Evolutionary conservation across 2,888 invertebrate genomes (phyloP).

Genomic region (Adelphocoris suturalis): DNA sequence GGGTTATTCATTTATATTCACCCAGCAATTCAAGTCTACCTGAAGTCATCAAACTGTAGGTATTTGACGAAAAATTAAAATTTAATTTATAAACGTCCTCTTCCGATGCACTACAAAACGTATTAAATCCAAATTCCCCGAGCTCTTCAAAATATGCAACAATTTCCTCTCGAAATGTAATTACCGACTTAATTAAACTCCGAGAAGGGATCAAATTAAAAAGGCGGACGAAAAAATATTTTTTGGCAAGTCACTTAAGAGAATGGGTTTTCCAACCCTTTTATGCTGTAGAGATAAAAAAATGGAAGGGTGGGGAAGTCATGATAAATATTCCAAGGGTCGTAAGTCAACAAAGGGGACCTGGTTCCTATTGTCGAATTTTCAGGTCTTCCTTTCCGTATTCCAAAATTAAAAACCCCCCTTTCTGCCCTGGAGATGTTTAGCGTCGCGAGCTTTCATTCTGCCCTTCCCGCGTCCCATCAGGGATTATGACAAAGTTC

Average conservation of each 20-base stretch:
- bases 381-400: conserved; percentile 28
- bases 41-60: no score
- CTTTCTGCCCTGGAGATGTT: neutral
- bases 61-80: no score
- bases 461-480: neutral
- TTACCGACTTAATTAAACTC: conserved; percentile 35
- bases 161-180: neutral
- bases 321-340: conserved; percentile 55
- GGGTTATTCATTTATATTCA: no score
- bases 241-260: neutral
- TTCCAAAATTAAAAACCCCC: conserved; percentile 44
- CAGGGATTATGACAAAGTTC: conserved; percentile 24
- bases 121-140: no score
- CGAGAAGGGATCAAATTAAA: conserved; percentile 40
- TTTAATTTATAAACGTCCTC: no score
- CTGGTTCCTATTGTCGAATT: conserved; percentile 52
- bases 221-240: conserved; percentile 34
- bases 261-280: conserved; percentile 35
- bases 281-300: neutral
- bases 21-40: no score
- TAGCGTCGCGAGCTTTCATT: neutral
- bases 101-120: no score
- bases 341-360: conserved; percentile 46
- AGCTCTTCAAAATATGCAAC: neutral
- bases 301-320: neutral